Evolutionary conservation across 2,888 invertebrate species (phyloP), one percentile per base, ranked within the genome.

Genomic region (Drosophila robusta): DNA sequence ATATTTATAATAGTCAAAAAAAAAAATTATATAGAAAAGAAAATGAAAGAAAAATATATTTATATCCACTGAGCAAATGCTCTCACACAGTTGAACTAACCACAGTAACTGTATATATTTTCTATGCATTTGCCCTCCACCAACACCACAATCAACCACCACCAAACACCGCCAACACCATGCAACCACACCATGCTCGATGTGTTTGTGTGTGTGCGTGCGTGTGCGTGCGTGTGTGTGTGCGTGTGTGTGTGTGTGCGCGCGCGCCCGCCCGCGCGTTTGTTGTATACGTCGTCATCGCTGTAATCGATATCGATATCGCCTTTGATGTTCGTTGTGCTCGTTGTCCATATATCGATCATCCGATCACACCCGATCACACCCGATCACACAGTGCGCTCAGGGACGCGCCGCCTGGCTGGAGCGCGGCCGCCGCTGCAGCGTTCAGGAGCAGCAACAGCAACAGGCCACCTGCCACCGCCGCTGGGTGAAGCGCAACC

Each of bases 381-480:
- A 11, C 24, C 49, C 49, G 39, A 56, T 51, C 50, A 56, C 51
- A 72, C 93, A 96, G 96, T 96, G 96, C 94, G 96, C 95, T 90
- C 95, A 95, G 92, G 95, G 96, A 88, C 95, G 96, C 91, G 96
- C 96, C 92, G 96, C 96, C 92, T 96, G 96, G 96, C 95, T 96
- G 93, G 96, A 95, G 90, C 91, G 94, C 70, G 94, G 94, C 87
- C 93, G 94, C 88, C 93, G 94, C 91, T 94, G 93, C 93, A 94
- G 95, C 90, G 95, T 95, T 93, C 95, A 95, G 91, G 95, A 95
- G 89, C 95, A 95, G 93, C 95, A 95, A 90, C 95, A 95, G 89
- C 92, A 91, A 81, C 92, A 91, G 84, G 94, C 94, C 91, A 93
- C 93, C 91, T 93, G 94, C 90, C 94, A 95, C 92, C 94, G 95